Evolutionary conservation across 2,797 vertebrate species (phyloP).

Genomic region (Argya squamiceps): DNA sequence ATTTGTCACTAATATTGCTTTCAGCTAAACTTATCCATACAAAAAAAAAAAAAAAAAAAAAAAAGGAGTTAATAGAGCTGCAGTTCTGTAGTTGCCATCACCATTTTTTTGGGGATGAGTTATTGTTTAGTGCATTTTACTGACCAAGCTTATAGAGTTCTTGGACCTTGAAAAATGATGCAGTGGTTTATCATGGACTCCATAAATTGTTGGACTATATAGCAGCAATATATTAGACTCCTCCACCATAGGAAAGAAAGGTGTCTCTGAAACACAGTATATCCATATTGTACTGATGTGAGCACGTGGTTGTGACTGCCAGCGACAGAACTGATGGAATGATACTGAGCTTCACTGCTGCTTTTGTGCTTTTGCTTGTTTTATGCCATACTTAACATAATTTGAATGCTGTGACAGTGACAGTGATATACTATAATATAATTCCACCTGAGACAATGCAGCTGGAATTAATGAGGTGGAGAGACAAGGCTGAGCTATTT

Average conservation of each 20-base stretch:
- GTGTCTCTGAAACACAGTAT: background rate
- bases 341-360: background rate
- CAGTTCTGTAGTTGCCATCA: constrained; percentile 33
- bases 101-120: constrained; percentile 26
- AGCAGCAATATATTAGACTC: background rate
- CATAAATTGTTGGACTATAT: constrained; percentile 22
- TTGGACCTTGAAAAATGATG: constrained; percentile 62
- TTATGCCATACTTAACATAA: background rate
- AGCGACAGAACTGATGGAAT: background rate
- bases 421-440: background rate
- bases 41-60: background rate
- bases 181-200: constrained; percentile 16
- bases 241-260: background rate
- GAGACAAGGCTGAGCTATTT: constrained; percentile 6
- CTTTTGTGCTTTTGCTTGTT: constrained; percentile 37
- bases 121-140: constrained; percentile 58
- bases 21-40: constrained; percentile 47
- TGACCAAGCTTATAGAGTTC: constrained; percentile 55
- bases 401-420: constrained; percentile 32
- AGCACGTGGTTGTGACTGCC: background rate
- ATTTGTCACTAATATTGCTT: constrained; percentile 59
- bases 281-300: rapidly evolving
- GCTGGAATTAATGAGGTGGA: constrained; percentile 28
- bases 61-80: constrained; percentile 51
- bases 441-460: constrained; percentile 33